A percentile compares a stretch with the other conserved stretches of the same genome.
These are phyloP conservation scores for Temnopleurus reevesii DNA, from an alignment of 53 echinoderm and acorn worm genomes.

Conservation along the genomic window DNA sequence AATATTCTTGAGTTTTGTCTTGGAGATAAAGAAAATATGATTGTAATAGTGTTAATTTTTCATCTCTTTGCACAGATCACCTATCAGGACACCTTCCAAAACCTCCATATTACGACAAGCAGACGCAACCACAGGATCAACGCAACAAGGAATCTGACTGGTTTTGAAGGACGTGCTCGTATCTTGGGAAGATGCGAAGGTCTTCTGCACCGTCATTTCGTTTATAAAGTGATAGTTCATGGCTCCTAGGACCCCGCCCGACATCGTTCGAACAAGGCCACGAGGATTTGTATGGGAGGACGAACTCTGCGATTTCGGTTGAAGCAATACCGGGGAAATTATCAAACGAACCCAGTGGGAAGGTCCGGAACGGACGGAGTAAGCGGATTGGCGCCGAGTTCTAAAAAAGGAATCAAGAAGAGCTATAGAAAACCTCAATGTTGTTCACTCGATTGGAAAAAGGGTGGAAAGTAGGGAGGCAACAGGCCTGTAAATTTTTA, in stretches of 20 bases:
- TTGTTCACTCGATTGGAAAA: not conserved
- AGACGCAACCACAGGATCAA: not conserved
- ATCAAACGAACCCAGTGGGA: too few species aligned
- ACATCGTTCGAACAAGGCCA: not conserved
- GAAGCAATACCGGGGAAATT: too few species aligned
- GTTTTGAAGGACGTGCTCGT: not conserved
- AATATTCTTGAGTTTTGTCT: too few species aligned
- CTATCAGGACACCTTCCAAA: conserved; percentile 6
- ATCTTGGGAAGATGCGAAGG: not conserved
- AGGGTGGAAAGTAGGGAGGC: not conserved
- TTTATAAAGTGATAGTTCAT: too few species aligned
- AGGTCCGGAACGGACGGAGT: too few species aligned
- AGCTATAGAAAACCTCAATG: not conserved
- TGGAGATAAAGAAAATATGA: too few species aligned
- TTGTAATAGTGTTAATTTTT: too few species aligned
- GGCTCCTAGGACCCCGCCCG: not conserved
- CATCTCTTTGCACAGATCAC: conserved; percentile 13
- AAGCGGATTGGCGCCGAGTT: too few species aligned
- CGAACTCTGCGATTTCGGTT: conserved; percentile 26
- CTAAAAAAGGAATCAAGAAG: not conserved
- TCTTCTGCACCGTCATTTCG: not conserved
- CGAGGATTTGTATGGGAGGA: not conserved
- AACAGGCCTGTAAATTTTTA: not conserved
- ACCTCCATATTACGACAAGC: not conserved
- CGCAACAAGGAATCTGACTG: not conserved